Conservation (phyloP, 2,797 vertebrate species). For the Poecilia picta region DNA sequence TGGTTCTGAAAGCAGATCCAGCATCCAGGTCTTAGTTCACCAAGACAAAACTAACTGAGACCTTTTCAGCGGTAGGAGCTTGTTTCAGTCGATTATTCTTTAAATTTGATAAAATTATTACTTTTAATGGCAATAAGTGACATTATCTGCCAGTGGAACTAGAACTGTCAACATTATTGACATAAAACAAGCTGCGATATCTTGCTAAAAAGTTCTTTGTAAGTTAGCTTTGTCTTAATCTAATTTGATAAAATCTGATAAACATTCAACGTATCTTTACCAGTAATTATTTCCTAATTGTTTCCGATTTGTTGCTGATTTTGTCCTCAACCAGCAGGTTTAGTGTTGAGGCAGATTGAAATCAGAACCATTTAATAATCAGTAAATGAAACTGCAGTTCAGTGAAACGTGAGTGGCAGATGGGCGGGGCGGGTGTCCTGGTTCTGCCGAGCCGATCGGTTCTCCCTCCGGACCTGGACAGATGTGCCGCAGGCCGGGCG, state of each 20-base stretch:
- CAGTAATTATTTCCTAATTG: background rate
- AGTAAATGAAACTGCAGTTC: constrained; percentile 5
- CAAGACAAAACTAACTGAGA: background rate
- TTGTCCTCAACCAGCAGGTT: background rate
- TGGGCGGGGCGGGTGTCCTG: constrained; percentile 59
- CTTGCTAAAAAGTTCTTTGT: too few relatives aligned
- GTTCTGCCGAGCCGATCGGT: constrained; percentile 54
- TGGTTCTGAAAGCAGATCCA: too few relatives aligned
- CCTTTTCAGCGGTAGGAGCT: background rate
- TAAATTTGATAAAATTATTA: too few relatives aligned
- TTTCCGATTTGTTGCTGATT: background rate
- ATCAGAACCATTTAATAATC: background rate
- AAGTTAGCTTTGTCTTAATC: too few relatives aligned
- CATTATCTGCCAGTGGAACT: too few relatives aligned
- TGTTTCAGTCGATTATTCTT: too few relatives aligned
- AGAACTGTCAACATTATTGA: too few relatives aligned
- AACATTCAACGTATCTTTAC: background rate
- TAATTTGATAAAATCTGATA: background rate
- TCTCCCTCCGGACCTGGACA: constrained; percentile 78
- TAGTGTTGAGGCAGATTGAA: background rate
- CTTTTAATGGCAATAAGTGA: too few relatives aligned
- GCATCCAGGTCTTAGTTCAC: too few relatives aligned
- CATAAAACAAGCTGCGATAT: too few relatives aligned
- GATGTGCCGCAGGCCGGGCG: constrained; percentile 79
- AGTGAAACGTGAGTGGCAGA: constrained; percentile 56